phyloP scores from a whole-genome alignment of 2,888 invertebrate genomes.

The Phymatocera aterrima region DNA sequence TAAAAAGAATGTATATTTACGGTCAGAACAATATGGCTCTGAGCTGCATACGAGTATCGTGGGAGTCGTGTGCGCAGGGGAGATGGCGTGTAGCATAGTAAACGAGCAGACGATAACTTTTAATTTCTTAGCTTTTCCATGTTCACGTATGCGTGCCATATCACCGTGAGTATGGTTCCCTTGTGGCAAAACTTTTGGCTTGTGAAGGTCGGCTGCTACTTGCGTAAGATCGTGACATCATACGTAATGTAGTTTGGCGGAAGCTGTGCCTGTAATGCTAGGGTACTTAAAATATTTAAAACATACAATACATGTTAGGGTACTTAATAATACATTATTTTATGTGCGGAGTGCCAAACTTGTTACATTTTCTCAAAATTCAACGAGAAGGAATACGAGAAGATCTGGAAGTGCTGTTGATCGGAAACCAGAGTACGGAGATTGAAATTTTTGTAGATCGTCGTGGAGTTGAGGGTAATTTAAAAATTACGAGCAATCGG shows the following conservation, averaged over 20 bases:
- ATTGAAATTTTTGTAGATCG: background rate
- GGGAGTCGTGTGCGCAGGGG: slow-evolving; percentile 3
- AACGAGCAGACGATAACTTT: slow-evolving; percentile 29
- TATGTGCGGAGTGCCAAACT: too few species aligned
- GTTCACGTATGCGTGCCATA: slow-evolving; percentile 32
- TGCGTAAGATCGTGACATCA: slow-evolving; percentile 16
- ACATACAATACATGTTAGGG: too few species aligned
- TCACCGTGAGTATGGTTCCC: slow-evolving; percentile 20
- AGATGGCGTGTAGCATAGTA: slow-evolving; percentile 6
- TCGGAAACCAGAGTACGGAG: too few species aligned
- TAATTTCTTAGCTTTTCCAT: slow-evolving; percentile 30
- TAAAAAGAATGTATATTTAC: background rate
- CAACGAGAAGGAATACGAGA: too few species aligned
- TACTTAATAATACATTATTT: too few species aligned
- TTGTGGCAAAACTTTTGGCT: slow-evolving; percentile 10
- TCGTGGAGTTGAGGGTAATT: background rate
- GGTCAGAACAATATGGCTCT: background rate
- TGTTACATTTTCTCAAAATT: too few species aligned
- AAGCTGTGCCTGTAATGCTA: too few species aligned
- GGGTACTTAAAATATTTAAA: background rate
- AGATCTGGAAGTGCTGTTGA: too few species aligned
- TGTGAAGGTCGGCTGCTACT: background rate
- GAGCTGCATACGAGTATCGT: slow-evolving; percentile 5
- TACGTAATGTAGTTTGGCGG: background rate
- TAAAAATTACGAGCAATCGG: background rate